A percentile compares a stretch with the other conserved stretches of the same genome.
Evolutionary conservation across 2,888 invertebrate species (phyloP).

Genomic region (Cantharis flavilabris): DNA sequence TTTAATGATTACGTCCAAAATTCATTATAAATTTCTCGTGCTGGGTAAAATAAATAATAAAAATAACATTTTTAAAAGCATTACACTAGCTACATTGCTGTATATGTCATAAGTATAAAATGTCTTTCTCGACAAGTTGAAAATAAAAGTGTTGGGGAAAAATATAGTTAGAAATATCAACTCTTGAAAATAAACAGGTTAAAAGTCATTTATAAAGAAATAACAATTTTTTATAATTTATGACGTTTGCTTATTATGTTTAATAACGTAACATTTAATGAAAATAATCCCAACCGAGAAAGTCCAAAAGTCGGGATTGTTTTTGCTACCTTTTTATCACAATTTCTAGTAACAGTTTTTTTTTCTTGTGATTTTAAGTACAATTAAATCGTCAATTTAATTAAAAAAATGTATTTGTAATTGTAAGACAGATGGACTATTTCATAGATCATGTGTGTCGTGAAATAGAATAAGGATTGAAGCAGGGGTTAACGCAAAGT

Average conservation of each 20-base stretch:
- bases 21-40: not conserved
- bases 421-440: not conserved
- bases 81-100: not conserved
- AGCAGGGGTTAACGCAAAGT: not conserved
- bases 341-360: no score
- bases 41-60: not conserved
- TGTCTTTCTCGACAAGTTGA: not conserved
- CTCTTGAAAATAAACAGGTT: not conserved
- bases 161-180: not conserved
- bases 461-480: not conserved
- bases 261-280: not conserved
- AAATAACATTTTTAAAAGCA: not conserved
- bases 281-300: no score
- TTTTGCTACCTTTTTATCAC: no score
- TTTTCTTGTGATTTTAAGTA: no score
- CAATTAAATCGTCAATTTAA: not conserved
- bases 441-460: not conserved
- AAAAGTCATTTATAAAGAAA: not conserved
- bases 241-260: not conserved
- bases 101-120: not conserved
- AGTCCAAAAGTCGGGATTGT: no score
- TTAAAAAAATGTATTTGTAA: not conserved
- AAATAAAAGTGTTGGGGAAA: not conserved
- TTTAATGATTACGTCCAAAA: not conserved
- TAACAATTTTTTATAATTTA: not conserved